Evolutionary conservation across 2,888 invertebrate species (phyloP), one percentile per base, ranked within the genome.

Genomic region (Stictocephala bisonia): DNA sequence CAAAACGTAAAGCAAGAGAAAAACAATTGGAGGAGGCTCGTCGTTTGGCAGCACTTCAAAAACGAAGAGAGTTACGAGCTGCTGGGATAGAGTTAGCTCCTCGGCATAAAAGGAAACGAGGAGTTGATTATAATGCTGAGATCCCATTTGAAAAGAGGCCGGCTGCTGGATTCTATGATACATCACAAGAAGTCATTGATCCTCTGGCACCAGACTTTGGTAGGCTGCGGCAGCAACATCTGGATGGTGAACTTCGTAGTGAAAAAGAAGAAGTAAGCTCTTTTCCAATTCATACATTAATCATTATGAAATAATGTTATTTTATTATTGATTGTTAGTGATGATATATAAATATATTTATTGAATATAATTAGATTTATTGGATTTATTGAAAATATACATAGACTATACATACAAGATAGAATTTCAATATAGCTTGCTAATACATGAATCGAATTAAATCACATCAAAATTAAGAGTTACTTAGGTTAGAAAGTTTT

Each of bases 11-110:
- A 85, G 99, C 99, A 0, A 89, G 99, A 48, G 99, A 99, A 83
- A 98, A 99, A 84, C 99, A 99, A 84, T 85, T 99, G 78, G 98
- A 99, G 83, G 99, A 99, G 85, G 99, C 99, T 0, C 88, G 99
- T 26, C 88, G 99, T 18, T 87, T 99, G 51, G 99, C 99, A 0
- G 96, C 99, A 0, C 84, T 99, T 69, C 99, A 99, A 80, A 99
- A 99, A 84, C 89, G 98, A n/a, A 87, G 99, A 44, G 99, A 99
- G 84, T 86, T 99, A 50, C 90, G 97, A 78, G 99, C 99, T 75
- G 99, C 99, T 20, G 99, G 99, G 3, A 98, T 99, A 76, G 90
- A 78, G 86, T 87, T 2, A 83, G 85, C 78, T 71, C 77, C 79
- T 60, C 77, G 87, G 24, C 88, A 90, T 72, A 91, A 91, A 81